These are phyloP conservation scores for Ephestia elutella DNA, from an alignment of 1,140 invertebrate genomes.

Conservation along the genomic window DNA sequence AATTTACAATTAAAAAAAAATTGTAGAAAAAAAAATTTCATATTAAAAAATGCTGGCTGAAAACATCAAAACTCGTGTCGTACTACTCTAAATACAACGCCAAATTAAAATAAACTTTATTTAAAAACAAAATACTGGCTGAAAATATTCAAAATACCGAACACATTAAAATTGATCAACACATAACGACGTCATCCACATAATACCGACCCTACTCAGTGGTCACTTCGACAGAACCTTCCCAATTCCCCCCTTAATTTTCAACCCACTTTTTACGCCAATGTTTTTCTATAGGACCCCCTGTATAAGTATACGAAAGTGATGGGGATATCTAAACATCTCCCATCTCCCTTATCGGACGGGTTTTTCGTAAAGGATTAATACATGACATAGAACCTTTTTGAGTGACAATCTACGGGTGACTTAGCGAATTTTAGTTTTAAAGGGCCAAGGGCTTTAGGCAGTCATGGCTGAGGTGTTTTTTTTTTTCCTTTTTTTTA, in stretches of 20 bases:
- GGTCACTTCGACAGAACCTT: conserved; percentile 70
- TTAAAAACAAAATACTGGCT: too few species aligned
- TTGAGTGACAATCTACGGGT: conserved; percentile 29
- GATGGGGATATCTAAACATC: conserved; percentile 69
- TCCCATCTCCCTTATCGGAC: conserved; percentile 59
- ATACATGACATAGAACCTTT: conserved; percentile 40
- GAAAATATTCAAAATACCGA: too few species aligned
- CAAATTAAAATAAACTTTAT: too few species aligned
- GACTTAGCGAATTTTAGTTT: conserved; percentile 31
- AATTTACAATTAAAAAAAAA: too few species aligned
- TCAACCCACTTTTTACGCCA: conserved; percentile 69
- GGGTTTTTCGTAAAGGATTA: conserved; percentile 63
- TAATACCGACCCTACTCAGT: conserved; percentile 70
- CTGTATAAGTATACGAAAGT: conserved; percentile 40
- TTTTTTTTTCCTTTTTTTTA: too few species aligned
- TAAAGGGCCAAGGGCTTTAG: neutral
- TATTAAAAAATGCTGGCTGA: too few species aligned
- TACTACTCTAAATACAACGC: too few species aligned
- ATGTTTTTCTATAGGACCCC: conserved; percentile 69
- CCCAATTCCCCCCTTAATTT: conserved; percentile 51
- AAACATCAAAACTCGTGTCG: too few species aligned
- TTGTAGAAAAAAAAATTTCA: too few species aligned
- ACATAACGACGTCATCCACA: conserved; percentile 72
- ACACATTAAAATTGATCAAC: conserved; percentile 72
- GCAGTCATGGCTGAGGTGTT: too few species aligned